Conservation (phyloP, 37 sponge, comb jelly and placozoan genomes). For the Axinella damicornis region DNA sequence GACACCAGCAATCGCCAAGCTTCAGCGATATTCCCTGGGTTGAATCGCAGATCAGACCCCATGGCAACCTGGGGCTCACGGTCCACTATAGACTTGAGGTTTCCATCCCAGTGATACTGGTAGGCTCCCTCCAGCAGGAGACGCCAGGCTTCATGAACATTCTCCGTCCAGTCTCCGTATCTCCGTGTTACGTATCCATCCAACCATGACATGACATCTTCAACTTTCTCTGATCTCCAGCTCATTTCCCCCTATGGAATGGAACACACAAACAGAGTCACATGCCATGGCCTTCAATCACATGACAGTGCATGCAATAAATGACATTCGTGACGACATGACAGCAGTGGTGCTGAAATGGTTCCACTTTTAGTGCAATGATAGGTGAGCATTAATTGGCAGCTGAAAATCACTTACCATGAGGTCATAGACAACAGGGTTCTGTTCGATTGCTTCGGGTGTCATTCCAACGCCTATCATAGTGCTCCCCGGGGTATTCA, state of each 20-base stretch:
- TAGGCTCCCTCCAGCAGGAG: conserved; percentile 45
- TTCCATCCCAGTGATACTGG: conserved; percentile 13
- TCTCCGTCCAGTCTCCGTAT: conserved; percentile 30
- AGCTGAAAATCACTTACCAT: too few relatives aligned
- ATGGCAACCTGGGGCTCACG: conserved; percentile 14
- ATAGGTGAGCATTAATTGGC: too few relatives aligned
- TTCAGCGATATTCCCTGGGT: conserved; percentile 6
- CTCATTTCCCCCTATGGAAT: conserved; percentile 63
- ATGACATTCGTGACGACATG: too few relatives aligned
- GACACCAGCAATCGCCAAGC: conserved; percentile 37
- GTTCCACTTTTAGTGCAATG: too few relatives aligned
- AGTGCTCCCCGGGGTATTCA: conserved; percentile 34
- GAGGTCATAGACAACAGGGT: conserved; percentile 77
- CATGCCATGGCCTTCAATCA: too few relatives aligned
- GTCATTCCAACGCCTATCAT: conserved; percentile 80
- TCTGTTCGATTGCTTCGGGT: conserved; percentile 80
- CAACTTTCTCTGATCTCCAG: conserved; percentile 51
- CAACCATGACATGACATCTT: conserved; percentile 45
- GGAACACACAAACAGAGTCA: too few relatives aligned
- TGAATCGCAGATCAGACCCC: background rate
- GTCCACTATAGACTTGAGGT: conserved; percentile 3
- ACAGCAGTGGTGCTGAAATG: too few relatives aligned
- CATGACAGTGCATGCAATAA: too few relatives aligned
- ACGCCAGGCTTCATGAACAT: conserved; percentile 37
- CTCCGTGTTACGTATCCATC: conserved; percentile 35